Conservation (phyloP, 2,888 invertebrate genomes). For the Dusona sp. region DNA sequence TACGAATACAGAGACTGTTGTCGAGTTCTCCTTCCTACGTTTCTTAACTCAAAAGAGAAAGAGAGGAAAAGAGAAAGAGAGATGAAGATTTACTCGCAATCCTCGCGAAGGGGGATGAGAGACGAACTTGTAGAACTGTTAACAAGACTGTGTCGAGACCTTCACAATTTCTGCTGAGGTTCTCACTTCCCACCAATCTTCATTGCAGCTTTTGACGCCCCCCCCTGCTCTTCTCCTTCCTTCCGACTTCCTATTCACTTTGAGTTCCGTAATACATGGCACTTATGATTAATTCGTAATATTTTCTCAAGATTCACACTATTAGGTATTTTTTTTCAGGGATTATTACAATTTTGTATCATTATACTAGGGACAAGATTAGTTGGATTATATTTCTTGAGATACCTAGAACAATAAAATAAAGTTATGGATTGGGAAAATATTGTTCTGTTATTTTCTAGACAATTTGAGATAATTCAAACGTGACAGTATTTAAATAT, state of each 20-base stretch:
- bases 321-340: neutral
- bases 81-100: conserved; percentile 42
- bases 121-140: conserved; percentile 53
- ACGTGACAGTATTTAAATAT: neutral
- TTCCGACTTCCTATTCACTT: neutral
- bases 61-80: conserved; percentile 8
- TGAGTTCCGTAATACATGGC: neutral
- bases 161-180: conserved; percentile 57
- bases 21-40: conserved; percentile 49
- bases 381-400: neutral
- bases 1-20: conserved; percentile 47
- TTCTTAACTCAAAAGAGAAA: conserved; percentile 32
- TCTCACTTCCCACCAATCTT: conserved; percentile 26
- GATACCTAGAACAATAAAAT: neutral
- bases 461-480: neutral
- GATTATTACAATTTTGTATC: neutral
- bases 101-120: conserved; percentile 43
- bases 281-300: neutral
- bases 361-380: neutral
- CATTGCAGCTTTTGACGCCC: conserved; percentile 30
- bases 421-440: too few relatives aligned
- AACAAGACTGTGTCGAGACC: conserved; percentile 52
- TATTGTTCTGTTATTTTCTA: neutral
- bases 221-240: neutral
- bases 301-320: neutral